A percentile compares a stretch with the other conserved stretches of the same genome.
phyloP scores from a whole-genome alignment of 2,888 invertebrate genomes.

The Leucophenga maculata region DNA sequence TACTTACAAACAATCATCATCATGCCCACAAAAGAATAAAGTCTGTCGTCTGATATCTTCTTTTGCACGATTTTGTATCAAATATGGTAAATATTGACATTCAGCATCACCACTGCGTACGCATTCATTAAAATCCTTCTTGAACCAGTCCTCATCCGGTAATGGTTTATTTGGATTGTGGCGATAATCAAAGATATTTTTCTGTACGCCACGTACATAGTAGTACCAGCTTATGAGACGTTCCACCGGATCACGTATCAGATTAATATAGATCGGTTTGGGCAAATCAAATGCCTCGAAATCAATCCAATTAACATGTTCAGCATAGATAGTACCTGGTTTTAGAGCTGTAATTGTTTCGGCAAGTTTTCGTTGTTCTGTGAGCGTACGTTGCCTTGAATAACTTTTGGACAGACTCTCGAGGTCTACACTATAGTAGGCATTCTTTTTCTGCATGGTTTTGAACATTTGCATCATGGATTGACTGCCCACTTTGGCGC shows the following conservation, averaged over 20 bases:
- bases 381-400: conserved; percentile 32
- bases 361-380: conserved; percentile 39
- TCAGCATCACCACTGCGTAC: conserved; percentile 87
- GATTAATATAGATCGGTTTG: conserved; percentile 84
- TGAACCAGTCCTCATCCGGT: conserved; percentile 63
- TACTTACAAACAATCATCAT: conserved; percentile 84
- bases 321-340: conserved; percentile 85
- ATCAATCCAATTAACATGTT: conserved; percentile 87
- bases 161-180: conserved; percentile 81
- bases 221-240: conserved; percentile 93
- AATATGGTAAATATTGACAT: conserved; percentile 80
- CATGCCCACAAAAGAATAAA: conserved; percentile 91
- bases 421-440: conserved; percentile 45
- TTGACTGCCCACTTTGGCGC: conserved; percentile 93
- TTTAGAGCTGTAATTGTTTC: conserved; percentile 77
- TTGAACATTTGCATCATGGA: conserved; percentile 82
- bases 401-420: conserved; percentile 35
- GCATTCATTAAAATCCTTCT: conserved; percentile 86
- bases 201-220: conserved; percentile 77
- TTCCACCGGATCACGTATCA: conserved; percentile 91
- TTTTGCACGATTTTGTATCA: conserved; percentile 80
- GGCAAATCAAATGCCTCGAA: conserved; percentile 86
- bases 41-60: conserved; percentile 87
- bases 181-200: conserved; percentile 79
- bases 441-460: conserved; percentile 45